Evolutionary conservation across 2,797 vertebrate species (phyloP), one percentile per base, ranked within the genome.

Genomic region (Lepus townsendii): DNA sequence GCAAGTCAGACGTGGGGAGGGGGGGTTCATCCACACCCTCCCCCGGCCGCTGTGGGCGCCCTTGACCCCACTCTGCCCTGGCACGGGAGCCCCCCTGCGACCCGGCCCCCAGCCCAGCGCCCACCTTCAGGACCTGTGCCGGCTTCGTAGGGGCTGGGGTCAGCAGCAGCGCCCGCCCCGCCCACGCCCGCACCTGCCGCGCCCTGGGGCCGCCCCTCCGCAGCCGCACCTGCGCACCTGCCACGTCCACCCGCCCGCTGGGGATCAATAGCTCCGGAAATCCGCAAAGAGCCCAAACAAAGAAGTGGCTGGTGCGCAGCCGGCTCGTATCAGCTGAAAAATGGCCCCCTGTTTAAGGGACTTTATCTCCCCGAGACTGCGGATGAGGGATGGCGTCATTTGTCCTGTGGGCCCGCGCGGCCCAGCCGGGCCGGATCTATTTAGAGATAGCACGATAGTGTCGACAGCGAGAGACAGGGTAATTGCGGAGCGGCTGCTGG

Each of bases 381-480:
- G 97, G 98, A 99, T 99, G 99, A 99, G 99, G 99, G 99, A 99
- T 99, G 99, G 99, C 99, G 99, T 99, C 99, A 99, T 99, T 99
- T 99, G 99, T 99, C 99, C 99, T 98, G 99, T 98, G 98, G 99
- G 99, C 99, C 99, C 99, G 99, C 99, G 99, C 99, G 99, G 99
- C 99, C 99, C 98, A 99, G 99, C 99, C 99, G 99, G 99, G 99
- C 99, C 98, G 99, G 99, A 99, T 99, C 99, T 99, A 99, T 99
- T 99, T 99, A 99, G 99, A 99, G 99, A 99, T 99, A 99, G 99
- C 97, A 99, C 97, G 99, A 99, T 99, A 99, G 99, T 98, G 99
- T 99, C 99, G 98, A 99, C 99, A 99, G 99, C 99, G 98, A 98
- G 99, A 99, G 99, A 99, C 99, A 99, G 99, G 99, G 99, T 99